A percentile compares a stretch with the other conserved stretches of the same genome.
Evolutionary conservation across 2,113 vertebrate species (phyloP).

Genomic region (Lynx canadensis): DNA sequence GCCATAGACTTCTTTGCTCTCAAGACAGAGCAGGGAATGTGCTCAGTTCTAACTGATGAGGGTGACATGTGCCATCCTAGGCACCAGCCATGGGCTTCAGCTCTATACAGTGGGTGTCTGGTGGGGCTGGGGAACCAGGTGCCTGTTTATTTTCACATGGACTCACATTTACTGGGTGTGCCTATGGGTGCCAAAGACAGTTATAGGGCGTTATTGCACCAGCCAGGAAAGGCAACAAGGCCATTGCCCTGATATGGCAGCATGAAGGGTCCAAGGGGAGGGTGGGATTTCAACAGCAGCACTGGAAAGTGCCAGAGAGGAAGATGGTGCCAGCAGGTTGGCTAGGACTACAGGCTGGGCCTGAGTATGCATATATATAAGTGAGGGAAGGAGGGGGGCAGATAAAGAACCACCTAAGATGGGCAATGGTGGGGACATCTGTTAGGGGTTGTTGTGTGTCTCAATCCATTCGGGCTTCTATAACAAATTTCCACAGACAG

Average conservation of each 20-base stretch:
- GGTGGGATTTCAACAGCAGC: background rate
- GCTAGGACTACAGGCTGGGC: background rate
- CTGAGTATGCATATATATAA: background rate
- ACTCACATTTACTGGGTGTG: background rate
- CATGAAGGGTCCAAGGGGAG: background rate
- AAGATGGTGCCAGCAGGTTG: background rate
- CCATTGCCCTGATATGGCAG: background rate
- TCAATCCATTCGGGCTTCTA: background rate
- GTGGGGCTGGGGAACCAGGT: background rate
- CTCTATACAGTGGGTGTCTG: background rate
- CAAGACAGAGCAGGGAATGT: rapidly evolving
- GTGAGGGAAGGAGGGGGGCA: too few relatives aligned
- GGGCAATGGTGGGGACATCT: background rate
- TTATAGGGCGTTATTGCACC: too few relatives aligned
- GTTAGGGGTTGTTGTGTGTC: background rate
- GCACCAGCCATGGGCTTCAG: background rate
- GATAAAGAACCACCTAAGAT: background rate
- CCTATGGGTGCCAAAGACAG: background rate
- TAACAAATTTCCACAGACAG: background rate
- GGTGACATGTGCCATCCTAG: background rate
- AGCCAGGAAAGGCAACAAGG: background rate
- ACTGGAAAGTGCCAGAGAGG: background rate
- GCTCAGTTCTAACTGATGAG: background rate
- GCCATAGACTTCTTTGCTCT: background rate
- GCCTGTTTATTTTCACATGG: background rate